phyloP scores from a whole-genome alignment of 1,140 invertebrate species.

The Pantala flavescens region DNA sequence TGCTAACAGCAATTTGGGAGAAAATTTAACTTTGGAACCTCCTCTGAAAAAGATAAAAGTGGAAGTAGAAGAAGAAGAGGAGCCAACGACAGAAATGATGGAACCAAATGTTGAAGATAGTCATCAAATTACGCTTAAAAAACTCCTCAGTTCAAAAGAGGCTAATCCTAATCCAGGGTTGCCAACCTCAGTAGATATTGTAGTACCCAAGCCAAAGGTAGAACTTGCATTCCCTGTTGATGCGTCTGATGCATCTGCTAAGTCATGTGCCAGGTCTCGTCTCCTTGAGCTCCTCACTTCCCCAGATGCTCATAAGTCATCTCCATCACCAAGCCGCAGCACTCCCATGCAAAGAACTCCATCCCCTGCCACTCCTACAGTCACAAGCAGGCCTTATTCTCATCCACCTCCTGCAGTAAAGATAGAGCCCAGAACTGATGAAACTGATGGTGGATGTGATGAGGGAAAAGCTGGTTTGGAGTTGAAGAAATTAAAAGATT shows the following conservation, averaged over 20 bases:
- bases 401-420: neutral
- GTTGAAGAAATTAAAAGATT: neutral
- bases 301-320: neutral
- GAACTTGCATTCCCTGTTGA: neutral
- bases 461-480: neutral
- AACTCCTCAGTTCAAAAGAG: neutral
- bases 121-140: conserved; percentile 10
- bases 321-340: neutral
- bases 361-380: neutral
- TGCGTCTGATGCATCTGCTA: neutral
- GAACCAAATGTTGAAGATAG: conserved; percentile 6
- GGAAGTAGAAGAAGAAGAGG: neutral
- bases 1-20: neutral
- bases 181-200: neutral
- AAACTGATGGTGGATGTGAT: neutral
- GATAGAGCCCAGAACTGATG: neutral
- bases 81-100: neutral
- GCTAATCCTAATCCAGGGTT: neutral
- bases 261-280: neutral
- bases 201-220: neutral
- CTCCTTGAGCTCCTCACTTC: neutral
- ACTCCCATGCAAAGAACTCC: neutral
- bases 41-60: neutral
- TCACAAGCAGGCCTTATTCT: neutral
- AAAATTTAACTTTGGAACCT: neutral